Percentiles rank a stretch among this genome's conserved stretches.
Conservation (phyloP, 2,888 invertebrate genomes). For the Prosopocoilus inquinatus region DNA sequence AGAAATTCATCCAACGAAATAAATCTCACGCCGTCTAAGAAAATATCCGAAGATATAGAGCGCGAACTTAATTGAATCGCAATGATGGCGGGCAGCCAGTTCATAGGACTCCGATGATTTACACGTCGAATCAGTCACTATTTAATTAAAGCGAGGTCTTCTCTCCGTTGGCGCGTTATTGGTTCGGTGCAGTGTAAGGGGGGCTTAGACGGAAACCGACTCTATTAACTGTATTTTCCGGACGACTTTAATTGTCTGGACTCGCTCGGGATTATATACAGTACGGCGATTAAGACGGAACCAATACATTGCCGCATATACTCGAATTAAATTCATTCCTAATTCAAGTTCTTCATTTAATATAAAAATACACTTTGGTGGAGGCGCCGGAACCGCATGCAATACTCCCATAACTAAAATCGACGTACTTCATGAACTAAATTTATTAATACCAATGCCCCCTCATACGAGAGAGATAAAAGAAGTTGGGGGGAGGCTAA, state of each 20-base stretch:
- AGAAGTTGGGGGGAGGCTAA: too few relatives aligned
- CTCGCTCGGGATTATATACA: too few relatives aligned
- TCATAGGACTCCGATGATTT: background rate
- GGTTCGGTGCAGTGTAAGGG: background rate
- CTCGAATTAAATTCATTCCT: too few relatives aligned
- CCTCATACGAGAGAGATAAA: too few relatives aligned
- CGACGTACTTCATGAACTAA: too few relatives aligned
- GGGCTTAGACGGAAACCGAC: background rate
- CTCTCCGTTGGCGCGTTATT: background rate
- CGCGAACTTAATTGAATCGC: background rate
- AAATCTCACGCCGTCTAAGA: slow-evolving; percentile 20
- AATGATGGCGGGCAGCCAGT: background rate
- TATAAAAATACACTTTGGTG: too few relatives aligned
- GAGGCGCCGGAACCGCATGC: too few relatives aligned
- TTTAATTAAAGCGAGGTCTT: background rate
- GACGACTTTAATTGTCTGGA: slow-evolving; percentile 3
- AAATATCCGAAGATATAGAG: slow-evolving; percentile 6
- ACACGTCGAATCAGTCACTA: background rate
- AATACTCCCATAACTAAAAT: too few relatives aligned
- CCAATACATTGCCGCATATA: too few relatives aligned
- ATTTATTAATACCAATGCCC: too few relatives aligned
- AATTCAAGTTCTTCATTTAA: too few relatives aligned
- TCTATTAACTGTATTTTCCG: slow-evolving; percentile 9
- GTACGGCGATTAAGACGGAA: too few relatives aligned
- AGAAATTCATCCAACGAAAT: slow-evolving; percentile 10